Conservation (phyloP, 2,797 vertebrate species). For the Siniperca obscura region DNA sequence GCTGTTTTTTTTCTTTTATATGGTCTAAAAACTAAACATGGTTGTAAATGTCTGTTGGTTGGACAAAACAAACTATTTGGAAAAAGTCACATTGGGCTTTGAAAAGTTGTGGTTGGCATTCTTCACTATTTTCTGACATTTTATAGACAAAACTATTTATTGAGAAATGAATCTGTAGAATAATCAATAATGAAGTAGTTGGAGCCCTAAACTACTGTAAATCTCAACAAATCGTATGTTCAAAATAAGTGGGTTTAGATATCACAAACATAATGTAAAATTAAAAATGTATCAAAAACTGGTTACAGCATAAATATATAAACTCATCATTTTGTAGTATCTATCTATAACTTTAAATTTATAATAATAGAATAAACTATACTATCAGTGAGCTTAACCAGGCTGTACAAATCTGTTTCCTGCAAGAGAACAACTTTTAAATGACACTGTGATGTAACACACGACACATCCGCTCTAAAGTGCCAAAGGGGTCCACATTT, state of each 20-base stretch:
- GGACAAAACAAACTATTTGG: neutral
- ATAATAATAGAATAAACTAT: neutral
- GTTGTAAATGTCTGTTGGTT: neutral
- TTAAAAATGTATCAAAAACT: neutral
- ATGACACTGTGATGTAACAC: conserved; percentile 4
- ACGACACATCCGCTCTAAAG: conserved; percentile 60
- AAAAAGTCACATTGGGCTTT: neutral
- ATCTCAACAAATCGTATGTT: neutral
- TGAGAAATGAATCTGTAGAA: neutral
- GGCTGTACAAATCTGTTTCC: neutral
- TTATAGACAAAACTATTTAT: neutral
- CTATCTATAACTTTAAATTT: neutral
- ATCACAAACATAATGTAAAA: neutral
- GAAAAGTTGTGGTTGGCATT: neutral
- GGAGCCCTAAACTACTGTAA: neutral
- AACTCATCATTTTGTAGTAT: neutral
- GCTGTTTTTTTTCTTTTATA: neutral
- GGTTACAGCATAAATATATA: neutral
- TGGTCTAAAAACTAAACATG: neutral
- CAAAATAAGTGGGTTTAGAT: neutral
- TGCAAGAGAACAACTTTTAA: neutral
- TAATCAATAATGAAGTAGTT: neutral
- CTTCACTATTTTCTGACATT: neutral
- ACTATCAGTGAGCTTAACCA: conserved; percentile 4
- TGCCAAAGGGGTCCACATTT: conserved; percentile 15